Percentiles rank a stretch among this genome's conserved stretches.
These are phyloP conservation scores for Argentina silus DNA, from an alignment of 2,797 vertebrate species.

Conservation along the genomic window DNA sequence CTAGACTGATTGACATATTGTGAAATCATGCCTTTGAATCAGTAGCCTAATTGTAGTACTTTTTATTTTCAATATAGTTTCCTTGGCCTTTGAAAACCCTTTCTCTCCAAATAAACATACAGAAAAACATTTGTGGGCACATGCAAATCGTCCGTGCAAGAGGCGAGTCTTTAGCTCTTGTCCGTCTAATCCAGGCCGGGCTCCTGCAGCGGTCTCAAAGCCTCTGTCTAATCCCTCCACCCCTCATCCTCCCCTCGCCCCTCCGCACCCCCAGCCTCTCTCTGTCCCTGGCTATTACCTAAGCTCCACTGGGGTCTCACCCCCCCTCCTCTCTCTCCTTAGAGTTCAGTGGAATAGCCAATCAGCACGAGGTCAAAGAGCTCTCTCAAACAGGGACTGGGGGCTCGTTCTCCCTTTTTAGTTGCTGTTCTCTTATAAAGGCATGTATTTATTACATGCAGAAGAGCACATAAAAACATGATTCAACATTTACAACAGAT, in stretches of 20 bases:
- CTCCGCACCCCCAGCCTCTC: background rate
- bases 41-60: constrained; percentile 23
- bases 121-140: constrained; percentile 62
- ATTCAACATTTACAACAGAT: too few species aligned
- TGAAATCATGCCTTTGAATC: constrained; percentile 44
- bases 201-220: constrained; percentile 66
- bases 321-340: constrained; percentile 17
- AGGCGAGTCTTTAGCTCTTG: constrained; percentile 66
- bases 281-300: constrained; percentile 43
- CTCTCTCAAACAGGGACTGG: constrained; percentile 26
- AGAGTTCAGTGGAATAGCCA: constrained; percentile 31
- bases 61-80: constrained; percentile 59
- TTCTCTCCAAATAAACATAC: constrained; percentile 65
- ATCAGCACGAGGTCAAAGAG: constrained; percentile 44
- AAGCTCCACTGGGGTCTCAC: constrained; percentile 41
- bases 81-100: constrained; percentile 46
- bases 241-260: background rate
- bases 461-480: too few species aligned
- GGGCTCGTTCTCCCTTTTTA: constrained; percentile 14
- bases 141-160: constrained; percentile 65
- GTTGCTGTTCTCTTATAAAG: background rate
- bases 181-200: constrained; percentile 70
- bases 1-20: constrained; percentile 46
- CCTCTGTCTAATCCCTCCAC: constrained; percentile 62
- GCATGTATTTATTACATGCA: too few species aligned